Conservation (phyloP, 2,113 vertebrate species). For the Coryphaenoides rupestris region DNA sequence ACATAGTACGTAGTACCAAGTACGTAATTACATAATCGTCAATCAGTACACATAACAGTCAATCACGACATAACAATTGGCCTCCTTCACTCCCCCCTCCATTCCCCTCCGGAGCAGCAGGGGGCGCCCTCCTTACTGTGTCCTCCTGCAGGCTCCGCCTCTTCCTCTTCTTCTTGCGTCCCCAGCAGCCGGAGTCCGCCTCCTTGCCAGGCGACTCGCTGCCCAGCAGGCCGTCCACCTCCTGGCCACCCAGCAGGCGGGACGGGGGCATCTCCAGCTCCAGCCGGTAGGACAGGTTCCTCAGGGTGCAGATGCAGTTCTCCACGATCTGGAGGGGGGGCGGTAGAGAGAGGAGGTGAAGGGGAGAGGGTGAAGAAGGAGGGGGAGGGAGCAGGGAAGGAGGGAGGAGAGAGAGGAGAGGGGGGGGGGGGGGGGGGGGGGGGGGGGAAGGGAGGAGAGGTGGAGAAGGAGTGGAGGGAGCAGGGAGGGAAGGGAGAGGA, state of each 20-base stretch:
- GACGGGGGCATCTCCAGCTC: slow-evolving; percentile 92
- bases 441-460: not conserved
- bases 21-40: too few species aligned
- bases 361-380: not conserved
- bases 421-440: not conserved
- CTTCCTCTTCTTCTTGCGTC: slow-evolving; percentile 96
- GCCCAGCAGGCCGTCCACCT: slow-evolving; percentile 85
- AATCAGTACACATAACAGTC: too few species aligned
- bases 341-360: not conserved
- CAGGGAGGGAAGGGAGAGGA: not conserved
- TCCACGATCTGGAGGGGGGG: slow-evolving; percentile 85
- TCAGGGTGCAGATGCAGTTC: slow-evolving; percentile 95
- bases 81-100: too few species aligned
- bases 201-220: slow-evolving; percentile 91
- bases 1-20: too few species aligned
- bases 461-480: not conserved
- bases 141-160: slow-evolving; percentile 87
- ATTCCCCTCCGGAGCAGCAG: too few species aligned
- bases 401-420: not conserved
- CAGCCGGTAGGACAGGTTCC: slow-evolving; percentile 94
- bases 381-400: not conserved
- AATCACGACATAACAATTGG: too few species aligned
- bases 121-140: slow-evolving; percentile 76
- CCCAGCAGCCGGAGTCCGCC: slow-evolving; percentile 91
- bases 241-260: slow-evolving; percentile 80